phyloP scores from a whole-genome alignment of 2,113 vertebrate species.

The Thunnus maccoyii region DNA sequence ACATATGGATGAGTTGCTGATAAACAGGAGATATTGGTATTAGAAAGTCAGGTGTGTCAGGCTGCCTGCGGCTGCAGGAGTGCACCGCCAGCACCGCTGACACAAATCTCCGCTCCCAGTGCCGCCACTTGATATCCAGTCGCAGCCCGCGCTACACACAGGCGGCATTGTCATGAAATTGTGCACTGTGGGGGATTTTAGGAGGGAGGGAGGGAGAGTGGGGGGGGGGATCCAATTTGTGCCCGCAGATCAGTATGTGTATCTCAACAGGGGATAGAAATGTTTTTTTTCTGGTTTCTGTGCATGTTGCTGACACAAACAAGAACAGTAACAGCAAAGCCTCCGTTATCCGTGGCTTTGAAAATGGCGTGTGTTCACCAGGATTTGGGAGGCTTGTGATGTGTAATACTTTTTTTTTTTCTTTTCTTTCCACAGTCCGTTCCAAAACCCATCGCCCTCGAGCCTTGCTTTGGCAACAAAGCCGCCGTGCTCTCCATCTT shows the following conservation, averaged over 20 bases:
- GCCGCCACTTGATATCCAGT: constrained; percentile 50
- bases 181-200: constrained; percentile 36
- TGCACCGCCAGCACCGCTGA: not conserved
- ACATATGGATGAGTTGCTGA: constrained; percentile 67
- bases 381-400: constrained; percentile 46
- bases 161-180: constrained; percentile 49
- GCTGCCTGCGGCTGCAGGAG: constrained; percentile 38
- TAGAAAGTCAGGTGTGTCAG: constrained; percentile 53
- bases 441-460: constrained; percentile 97
- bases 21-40: constrained; percentile 58
- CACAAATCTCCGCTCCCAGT: constrained; percentile 52
- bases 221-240: constrained; percentile 54
- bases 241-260: constrained; percentile 48
- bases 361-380: constrained; percentile 28
- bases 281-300: not conserved
- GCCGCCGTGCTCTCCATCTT: constrained; percentile 98
- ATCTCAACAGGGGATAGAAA: constrained; percentile 30
- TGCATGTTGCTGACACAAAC: constrained; percentile 63
- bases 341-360: constrained; percentile 41
- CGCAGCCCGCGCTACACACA: constrained; percentile 9
- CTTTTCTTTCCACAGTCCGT: constrained; percentile 85
- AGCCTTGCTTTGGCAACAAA: constrained; percentile 98
- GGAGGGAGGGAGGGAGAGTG: not conserved
- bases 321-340: constrained; percentile 51
- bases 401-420: constrained; percentile 32